These are phyloP conservation scores for Nestor notabilis DNA, from an alignment of 2,113 vertebrate species.

Conservation along the genomic window DNA sequence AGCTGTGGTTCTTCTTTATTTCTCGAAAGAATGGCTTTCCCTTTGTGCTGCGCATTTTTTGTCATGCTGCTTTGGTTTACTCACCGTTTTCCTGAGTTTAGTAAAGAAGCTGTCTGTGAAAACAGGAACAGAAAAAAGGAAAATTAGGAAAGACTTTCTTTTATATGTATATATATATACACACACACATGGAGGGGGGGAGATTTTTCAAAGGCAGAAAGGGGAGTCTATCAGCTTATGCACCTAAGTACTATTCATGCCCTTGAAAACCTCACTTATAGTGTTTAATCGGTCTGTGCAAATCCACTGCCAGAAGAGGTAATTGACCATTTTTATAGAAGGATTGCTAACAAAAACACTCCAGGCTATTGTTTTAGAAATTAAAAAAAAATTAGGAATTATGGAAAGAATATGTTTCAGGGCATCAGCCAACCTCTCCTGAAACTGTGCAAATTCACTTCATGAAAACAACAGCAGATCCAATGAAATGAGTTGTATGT, in stretches of 20 bases:
- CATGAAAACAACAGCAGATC: conserved; percentile 46
- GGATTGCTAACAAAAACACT: conserved; percentile 3
- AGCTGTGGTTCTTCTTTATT: background rate
- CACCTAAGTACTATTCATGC: background rate
- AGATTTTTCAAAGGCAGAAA: background rate
- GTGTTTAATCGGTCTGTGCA: conserved; percentile 26
- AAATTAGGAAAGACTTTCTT: background rate
- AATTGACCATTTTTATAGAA: conserved; percentile 34
- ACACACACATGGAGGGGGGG: no score
- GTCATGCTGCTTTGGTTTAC: background rate
- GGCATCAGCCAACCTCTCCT: conserved; percentile 33
- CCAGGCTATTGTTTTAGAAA: conserved; percentile 22
- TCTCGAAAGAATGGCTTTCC: background rate
- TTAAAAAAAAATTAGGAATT: background rate
- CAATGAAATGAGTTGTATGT: conserved; percentile 37
- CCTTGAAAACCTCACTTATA: conserved; percentile 7
- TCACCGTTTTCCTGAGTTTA: background rate
- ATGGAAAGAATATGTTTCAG: conserved; percentile 46
- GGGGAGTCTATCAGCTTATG: background rate
- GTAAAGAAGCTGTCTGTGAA: conserved; percentile 4
- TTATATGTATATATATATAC: accelerated
- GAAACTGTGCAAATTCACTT: conserved; percentile 26
- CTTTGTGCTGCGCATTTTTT: background rate
- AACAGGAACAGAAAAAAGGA: background rate
- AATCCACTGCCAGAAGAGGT: background rate